Evolutionary conservation across 1,140 invertebrate genomes (phyloP), one percentile per base, ranked within the genome.

Genomic region (Muscidifurax raptorellus): DNA sequence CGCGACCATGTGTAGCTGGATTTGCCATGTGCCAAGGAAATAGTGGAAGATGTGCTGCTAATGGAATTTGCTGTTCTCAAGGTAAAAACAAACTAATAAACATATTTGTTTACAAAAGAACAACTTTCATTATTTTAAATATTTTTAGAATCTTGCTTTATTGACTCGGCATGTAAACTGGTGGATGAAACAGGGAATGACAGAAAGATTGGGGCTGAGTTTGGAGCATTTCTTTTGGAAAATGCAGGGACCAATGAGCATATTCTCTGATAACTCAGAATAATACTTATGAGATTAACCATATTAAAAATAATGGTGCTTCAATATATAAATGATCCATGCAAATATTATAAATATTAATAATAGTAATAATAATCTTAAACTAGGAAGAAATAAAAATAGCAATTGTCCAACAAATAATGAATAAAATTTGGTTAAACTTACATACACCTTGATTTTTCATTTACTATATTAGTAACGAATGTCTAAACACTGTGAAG

Each of bases 51-150:
- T 94, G 94, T 87, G 94, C 93, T 13, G 88, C 91, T 25, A 93
- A 94, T 83, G 92, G 93, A 9, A 91, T 94, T 87, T 94, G 94
- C 85, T 94, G 94, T 86, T 92, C 91, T 22, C 94, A 94, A 94
- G 93, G 94, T 93, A 92, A 69, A 82, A 64, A 36, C 78, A 30
- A 76, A 1, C 3, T 66, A 25, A 82, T 18, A 80, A 47, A 15
- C 27, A 81, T 59, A 36, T 40, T 77, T 27, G 18, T 25, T 30
- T 15, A 76, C 13, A 25, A n/a, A 77, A 74, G 36, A 77, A 32
- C n/a, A 25, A 75, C 27, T 77, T 52, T 77, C 4, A 30, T 32
- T 25, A 28, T 7, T 47, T 77, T 30, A 52, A 59, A 47, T 69
- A 78, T 87, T 87, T 86, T 85, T 86, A 94, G 93, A 94, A 85